Conservation (phyloP, 2,797 vertebrate species). For the Danio choprae region DNA sequence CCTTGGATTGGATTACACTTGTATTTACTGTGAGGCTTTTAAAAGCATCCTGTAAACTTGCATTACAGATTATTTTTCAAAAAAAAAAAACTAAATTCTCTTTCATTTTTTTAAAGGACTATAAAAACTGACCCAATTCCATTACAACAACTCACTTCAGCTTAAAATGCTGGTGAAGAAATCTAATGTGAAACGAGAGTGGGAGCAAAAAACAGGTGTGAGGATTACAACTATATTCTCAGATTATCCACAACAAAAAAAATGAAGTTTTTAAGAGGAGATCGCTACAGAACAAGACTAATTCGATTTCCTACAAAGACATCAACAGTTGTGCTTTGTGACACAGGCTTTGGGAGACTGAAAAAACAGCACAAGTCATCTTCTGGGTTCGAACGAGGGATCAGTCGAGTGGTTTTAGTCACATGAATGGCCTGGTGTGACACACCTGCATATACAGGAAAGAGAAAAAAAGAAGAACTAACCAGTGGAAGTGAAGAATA, state of each 20-base stretch:
- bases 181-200: background rate
- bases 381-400: background rate
- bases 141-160: background rate
- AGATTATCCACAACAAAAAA: background rate
- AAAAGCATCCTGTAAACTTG: too few species aligned
- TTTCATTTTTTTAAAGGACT: too few species aligned
- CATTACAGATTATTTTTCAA: too few species aligned
- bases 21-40: too few species aligned
- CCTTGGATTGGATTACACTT: background rate
- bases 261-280: background rate
- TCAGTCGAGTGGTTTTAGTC: background rate
- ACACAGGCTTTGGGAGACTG: background rate
- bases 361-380: background rate
- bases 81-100: too few species aligned
- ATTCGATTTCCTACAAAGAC: background rate
- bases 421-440: constrained; percentile 14
- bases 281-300: background rate
- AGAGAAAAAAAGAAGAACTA: constrained; percentile 8
- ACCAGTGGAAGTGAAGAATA: constrained; percentile 17
- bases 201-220: constrained; percentile 2
- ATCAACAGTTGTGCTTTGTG: background rate
- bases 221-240: background rate
- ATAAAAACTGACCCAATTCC: background rate
- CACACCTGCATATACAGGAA: constrained; percentile 44
- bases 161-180: background rate